These are phyloP conservation scores for Oncorhynchus tshawytscha DNA, from an alignment of 2,113 vertebrate species.

Conservation along the genomic window DNA sequence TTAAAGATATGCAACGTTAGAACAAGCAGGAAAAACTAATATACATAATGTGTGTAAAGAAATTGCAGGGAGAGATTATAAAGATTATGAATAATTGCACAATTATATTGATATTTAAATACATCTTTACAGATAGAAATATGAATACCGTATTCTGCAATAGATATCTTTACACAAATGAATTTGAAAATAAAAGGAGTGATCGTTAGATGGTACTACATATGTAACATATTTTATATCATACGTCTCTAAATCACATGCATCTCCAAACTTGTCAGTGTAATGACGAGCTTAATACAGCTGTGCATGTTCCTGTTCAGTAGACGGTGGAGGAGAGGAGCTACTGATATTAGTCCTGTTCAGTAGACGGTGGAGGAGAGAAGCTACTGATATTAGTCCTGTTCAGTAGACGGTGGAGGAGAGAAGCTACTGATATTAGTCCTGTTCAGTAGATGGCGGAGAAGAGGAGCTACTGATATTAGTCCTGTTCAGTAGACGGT, in stretches of 20 bases:
- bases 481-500: no score
- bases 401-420: no score
- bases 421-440: no score
- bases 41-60: conserved; percentile 47
- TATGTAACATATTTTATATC: conserved; percentile 80
- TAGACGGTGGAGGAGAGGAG: conserved; percentile 9
- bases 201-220: conserved; percentile 44
- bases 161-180: conserved; percentile 32
- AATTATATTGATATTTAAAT: conserved; percentile 43
- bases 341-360: no score
- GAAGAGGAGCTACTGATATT: no score
- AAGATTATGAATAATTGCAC: conserved; percentile 39
- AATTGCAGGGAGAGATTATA: conserved; percentile 61
- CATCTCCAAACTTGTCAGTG: conserved; percentile 65
- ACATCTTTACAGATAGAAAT: conserved; percentile 35
- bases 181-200: background rate
- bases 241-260: conserved; percentile 69
- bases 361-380: no score
- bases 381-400: no score
- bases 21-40: conserved; percentile 63
- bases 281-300: conserved; percentile 19
- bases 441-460: no score
- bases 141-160: conserved; percentile 52
- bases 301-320: conserved; percentile 66
- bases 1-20: conserved; percentile 75